phyloP scores from a whole-genome alignment of 2,113 vertebrate genomes.

The Nycticorax nycticorax region DNA sequence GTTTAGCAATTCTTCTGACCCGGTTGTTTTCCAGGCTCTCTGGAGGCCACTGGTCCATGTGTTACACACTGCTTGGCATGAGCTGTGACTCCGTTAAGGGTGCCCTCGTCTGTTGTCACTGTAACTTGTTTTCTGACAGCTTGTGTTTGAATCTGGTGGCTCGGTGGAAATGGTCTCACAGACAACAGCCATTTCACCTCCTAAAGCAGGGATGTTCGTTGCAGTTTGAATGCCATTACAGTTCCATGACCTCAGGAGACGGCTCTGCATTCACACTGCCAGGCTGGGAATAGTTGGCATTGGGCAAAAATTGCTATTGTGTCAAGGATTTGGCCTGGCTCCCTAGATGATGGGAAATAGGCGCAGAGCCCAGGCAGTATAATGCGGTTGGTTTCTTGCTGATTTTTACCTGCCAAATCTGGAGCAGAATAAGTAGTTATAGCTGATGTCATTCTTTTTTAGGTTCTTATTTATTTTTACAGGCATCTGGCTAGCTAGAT shows the following conservation, averaged over 20 bases:
- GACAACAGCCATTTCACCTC: background rate
- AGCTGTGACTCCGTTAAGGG: background rate
- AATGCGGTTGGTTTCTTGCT: slow-evolving; percentile 48
- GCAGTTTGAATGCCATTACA: slow-evolving; percentile 25
- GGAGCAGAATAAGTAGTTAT: slow-evolving; percentile 30
- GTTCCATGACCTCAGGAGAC: slow-evolving; percentile 52
- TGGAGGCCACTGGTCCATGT: background rate
- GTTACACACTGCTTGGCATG: background rate
- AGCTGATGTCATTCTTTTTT: slow-evolving; percentile 52
- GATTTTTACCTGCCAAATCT: slow-evolving; percentile 65
- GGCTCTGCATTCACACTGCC: background rate
- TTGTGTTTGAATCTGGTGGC: background rate
- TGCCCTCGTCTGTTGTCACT: background rate
- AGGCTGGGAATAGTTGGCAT: slow-evolving; percentile 59
- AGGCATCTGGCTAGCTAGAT: background rate
- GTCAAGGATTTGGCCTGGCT: slow-evolving; percentile 58
- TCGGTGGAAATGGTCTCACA: background rate
- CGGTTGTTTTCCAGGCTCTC: background rate
- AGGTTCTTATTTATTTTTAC: slow-evolving; percentile 40
- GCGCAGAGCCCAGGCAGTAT: slow-evolving; percentile 47
- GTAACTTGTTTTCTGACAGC: background rate
- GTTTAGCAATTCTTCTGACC: background rate
- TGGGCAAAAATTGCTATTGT: slow-evolving; percentile 64
- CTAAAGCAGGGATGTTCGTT: background rate
- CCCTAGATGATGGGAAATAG: slow-evolving; percentile 57